Evolutionary conservation across 2,113 vertebrate species (phyloP).

Genomic region (Brachionichthys hirsutus): DNA sequence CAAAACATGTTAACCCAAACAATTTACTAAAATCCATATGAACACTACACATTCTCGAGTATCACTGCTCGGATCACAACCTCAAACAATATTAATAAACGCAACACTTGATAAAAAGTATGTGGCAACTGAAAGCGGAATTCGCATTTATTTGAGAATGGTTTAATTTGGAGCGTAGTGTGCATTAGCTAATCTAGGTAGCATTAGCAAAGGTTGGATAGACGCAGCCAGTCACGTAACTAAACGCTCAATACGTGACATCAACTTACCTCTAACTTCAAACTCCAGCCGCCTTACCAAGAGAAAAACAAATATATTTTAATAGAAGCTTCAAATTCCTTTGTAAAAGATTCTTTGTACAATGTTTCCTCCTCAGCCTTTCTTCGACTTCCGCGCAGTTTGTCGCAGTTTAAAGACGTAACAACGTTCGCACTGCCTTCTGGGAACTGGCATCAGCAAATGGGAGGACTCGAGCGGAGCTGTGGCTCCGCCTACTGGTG

Average conservation of each 20-base stretch:
- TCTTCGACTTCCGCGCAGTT: accelerated
- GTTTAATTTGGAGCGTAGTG: too few species aligned
- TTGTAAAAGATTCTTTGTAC: neutral
- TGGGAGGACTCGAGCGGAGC: neutral
- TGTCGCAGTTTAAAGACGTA: conserved; percentile 66
- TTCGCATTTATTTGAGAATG: too few species aligned
- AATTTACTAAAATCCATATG: too few species aligned
- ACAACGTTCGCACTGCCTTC: conserved; percentile 4
- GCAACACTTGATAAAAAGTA: too few species aligned
- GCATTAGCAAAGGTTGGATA: conserved; percentile 24
- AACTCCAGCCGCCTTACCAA: neutral
- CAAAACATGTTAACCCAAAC: too few species aligned
- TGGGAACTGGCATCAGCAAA: conserved; percentile 51
- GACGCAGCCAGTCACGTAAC: neutral
- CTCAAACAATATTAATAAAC: neutral
- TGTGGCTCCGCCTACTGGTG: too few species aligned
- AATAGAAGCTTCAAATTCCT: accelerated
- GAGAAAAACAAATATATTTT: neutral
- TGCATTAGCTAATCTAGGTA: conserved; percentile 22
- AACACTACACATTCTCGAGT: neutral
- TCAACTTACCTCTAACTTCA: conserved; percentile 51
- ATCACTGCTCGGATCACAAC: neutral
- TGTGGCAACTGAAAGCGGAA: too few species aligned
- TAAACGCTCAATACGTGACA: neutral
- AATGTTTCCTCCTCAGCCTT: neutral